Evolutionary conservation across 2,113 vertebrate species (phyloP), one percentile per base, ranked within the genome.

Genomic region (Ctenodactylus gundi): DNA sequence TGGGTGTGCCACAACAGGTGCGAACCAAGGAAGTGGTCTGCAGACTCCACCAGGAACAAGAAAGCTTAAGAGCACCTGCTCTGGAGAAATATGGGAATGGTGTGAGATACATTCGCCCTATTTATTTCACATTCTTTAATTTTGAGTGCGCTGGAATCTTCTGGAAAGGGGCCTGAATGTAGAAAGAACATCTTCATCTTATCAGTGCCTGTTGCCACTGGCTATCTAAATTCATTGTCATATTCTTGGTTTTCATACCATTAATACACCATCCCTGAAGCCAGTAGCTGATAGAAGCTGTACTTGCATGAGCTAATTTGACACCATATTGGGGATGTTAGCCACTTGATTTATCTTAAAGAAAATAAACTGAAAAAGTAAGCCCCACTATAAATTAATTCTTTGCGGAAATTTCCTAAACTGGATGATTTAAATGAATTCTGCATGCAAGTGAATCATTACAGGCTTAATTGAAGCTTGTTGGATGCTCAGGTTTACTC

Each of bases 371-470:
- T 41, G 13, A 87, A 86, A 94, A 97, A 83, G 21, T 78, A 91
- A 83, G 51, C 96, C n/a, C 1, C 3, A 49, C 7, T 91, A 55
- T 86, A 8, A 96, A 93, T 97, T 95, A 15, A 93, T 96, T 96
- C 95, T 97, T 97, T 93, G 77, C 81, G 98, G 97, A 96, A 97
- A 97, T 98, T 98, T 96, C 97, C 97, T 77, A 0, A 93, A 73
- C 93, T 97, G 97, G 93, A 85, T 94, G 93, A 91, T 18, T 87
- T 95, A 97, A 97, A 94, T 85, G 97, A 70, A 3, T 97, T 98
- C 89, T 97, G 58, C 90, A 82, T 95, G 65, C 89, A 95, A 96
- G 97, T 97, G 96, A 98, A 95, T 97, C 96, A 97, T 94, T 91
- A 78, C n/a, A 51, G 90, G 70, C 95, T 98, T 96, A 97, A 95